These are phyloP conservation scores for Raja brachyura DNA, from an alignment of 2,113 vertebrate species.

Conservation along the genomic window DNA sequence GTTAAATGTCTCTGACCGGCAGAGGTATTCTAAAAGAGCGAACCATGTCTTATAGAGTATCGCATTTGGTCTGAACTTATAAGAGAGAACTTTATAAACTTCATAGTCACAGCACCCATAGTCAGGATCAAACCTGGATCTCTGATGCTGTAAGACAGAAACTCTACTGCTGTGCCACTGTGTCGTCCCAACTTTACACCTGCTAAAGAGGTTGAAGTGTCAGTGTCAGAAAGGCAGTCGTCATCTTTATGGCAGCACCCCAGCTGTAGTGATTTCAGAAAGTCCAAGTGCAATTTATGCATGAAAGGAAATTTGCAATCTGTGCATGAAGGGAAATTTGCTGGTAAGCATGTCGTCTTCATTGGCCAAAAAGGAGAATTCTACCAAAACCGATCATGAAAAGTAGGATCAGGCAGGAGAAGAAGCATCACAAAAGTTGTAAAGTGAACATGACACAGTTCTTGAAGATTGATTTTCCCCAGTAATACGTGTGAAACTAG, in stretches of 20 bases:
- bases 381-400: slow-evolving; percentile 94
- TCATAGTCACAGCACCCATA: too few relatives aligned
- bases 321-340: slow-evolving; percentile 91
- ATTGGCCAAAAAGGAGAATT: slow-evolving; percentile 97
- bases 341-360: slow-evolving; percentile 94
- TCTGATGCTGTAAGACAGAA: too few relatives aligned
- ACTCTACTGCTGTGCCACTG: too few relatives aligned
- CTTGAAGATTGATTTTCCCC: slow-evolving; percentile 95
- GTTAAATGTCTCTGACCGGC: too few relatives aligned
- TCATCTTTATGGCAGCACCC: slow-evolving; percentile 95
- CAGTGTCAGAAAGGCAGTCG: slow-evolving; percentile 89
- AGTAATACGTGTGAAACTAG: slow-evolving; percentile 89
- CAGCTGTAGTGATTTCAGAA: slow-evolving; percentile 98
- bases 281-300: slow-evolving; percentile 92
- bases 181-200: slow-evolving; percentile 75
- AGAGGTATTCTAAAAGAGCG: too few relatives aligned
- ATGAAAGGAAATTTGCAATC: slow-evolving; percentile 52
- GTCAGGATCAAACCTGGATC: too few relatives aligned
- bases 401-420: slow-evolving; percentile 91
- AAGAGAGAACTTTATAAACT: too few relatives aligned
- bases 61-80: too few relatives aligned
- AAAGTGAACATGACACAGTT: slow-evolving; percentile 82
- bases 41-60: too few relatives aligned
- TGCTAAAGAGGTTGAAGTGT: slow-evolving; percentile 96
- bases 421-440: too few relatives aligned